Base-by-base conservation (phyloP, 2,888 invertebrate genomes). In the Polydesmus complanatus region DNA sequence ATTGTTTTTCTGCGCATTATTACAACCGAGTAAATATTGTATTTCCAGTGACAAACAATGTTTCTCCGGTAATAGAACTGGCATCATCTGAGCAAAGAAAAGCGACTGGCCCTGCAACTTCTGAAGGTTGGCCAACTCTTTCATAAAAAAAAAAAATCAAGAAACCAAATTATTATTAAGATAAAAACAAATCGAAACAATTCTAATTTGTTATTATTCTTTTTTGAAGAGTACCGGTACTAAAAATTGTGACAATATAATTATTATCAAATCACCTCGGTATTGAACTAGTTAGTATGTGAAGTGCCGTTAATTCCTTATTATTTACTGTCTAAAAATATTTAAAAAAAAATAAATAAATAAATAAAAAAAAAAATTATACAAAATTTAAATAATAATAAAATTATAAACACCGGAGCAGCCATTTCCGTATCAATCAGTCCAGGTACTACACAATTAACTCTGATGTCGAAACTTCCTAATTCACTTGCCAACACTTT, bases 401-500 rank as follows among this genome's bases (percentile, higher is more conserved):
- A 21, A 22, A 19, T 53, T 19, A 23, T 21, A 78, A 80, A 80
- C 79, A 89, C 87, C 56, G 84, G 77, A 64, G 78, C 72, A 2
- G 94, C 86, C 77, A 97, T 96, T 70, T 86, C 88, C 0, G 96
- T 97, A 68, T 85, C 80, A 54, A 97, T 85, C 54, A 96, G 77
- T 51, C 96, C 96, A 48, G 97, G 95, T 22, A 93, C 91, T 47
- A 97, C 80, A 68, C 88, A 86, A 73, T 97, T 97, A 0, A 96
- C 93, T 66, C 94, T 81, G 66, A 97, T 93, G 66, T 91, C 90
- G 65, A 86, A 84, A 11, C 76, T 68, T 0, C 85, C 88, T 49
- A 91, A 76, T 71, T 90, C 86, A 64, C 78, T 77, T 1, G 91
- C 83, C 37, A 88, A 82, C 53, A 85, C 85, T 77, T 91, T 93